Evolutionary conservation across 2,113 vertebrate genomes (phyloP).

Genomic region (Platichthys flesus): DNA sequence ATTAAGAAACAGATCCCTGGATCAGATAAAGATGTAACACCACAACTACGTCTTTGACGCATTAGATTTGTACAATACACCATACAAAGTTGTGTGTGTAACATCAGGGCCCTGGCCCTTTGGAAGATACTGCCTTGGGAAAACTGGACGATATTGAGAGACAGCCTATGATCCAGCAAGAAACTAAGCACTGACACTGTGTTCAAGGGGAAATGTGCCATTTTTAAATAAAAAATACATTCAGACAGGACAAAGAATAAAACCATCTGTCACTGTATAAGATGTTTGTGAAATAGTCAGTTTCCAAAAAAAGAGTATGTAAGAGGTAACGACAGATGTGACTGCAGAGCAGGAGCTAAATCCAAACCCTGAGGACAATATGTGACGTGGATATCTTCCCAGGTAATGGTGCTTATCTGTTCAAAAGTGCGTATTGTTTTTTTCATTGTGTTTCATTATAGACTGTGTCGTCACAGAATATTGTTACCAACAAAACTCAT

Average conservation of each 20-base stretch:
- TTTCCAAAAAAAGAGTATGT: background rate
- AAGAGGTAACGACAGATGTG: slow-evolving; percentile 7
- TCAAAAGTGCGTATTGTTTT: slow-evolving; percentile 2
- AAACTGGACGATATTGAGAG: slow-evolving; percentile 5
- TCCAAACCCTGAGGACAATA: background rate
- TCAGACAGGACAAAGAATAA: background rate
- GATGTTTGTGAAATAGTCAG: slow-evolving; percentile 18
- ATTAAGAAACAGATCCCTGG: too few species aligned
- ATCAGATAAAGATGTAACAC: slow-evolving; percentile 20
- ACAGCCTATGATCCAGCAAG: slow-evolving; percentile 8
- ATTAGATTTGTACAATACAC: slow-evolving; percentile 36
- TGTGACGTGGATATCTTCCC: background rate
- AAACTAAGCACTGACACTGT: slow-evolving; percentile 12
- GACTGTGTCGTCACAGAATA: too few species aligned
- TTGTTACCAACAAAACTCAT: too few species aligned
- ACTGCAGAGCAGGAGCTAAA: background rate
- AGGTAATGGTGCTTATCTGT: background rate
- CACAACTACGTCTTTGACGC: slow-evolving; percentile 31
- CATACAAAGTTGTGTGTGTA: background rate
- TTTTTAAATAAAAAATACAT: slow-evolving; percentile 24
- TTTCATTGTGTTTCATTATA: slow-evolving; percentile 7
- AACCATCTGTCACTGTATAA: background rate
- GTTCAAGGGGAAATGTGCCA: slow-evolving; percentile 1
- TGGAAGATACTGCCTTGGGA: background rate
- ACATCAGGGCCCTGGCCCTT: background rate